These are phyloP conservation scores for Drosophila kokeensis DNA, from an alignment of 2,888 invertebrate genomes.

Conservation along the genomic window DNA sequence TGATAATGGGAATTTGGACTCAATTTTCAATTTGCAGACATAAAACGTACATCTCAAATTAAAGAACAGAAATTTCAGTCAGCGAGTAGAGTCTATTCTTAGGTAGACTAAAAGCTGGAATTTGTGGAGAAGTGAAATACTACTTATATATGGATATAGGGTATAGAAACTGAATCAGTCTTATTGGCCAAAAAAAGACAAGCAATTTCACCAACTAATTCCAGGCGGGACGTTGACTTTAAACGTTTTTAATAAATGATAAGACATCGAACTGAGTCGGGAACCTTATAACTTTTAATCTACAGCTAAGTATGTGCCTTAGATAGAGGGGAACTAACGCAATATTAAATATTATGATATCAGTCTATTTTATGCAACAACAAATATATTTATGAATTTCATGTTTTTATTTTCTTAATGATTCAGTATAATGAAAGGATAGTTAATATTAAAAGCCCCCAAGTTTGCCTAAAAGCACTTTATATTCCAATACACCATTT, in stretches of 20 bases:
- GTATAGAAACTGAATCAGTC: not conserved
- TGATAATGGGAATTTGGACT: not conserved
- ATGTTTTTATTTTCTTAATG: not conserved
- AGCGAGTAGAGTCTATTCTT: not conserved
- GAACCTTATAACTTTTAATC: not conserved
- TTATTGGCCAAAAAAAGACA: not conserved
- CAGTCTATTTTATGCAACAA: not conserved
- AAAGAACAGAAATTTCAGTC: not conserved
- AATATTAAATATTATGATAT: not conserved
- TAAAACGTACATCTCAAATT: not conserved
- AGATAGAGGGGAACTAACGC: conserved; percentile 1
- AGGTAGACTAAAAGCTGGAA: not conserved
- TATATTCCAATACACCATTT: not conserved
- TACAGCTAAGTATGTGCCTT: not conserved
- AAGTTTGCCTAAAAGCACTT: not conserved
- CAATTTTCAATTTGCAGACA: not conserved
- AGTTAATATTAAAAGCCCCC: not conserved
- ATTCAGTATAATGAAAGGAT: not conserved
- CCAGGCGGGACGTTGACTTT: not conserved
- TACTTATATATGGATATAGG: not conserved
- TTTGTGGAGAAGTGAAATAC: not conserved
- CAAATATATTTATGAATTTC: not conserved
- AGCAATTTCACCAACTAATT: not conserved
- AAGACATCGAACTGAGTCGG: not conserved
- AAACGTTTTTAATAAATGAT: not conserved